Base-by-base conservation (phyloP, 64 coral and sea anemone genomes). In the Stichodactyla helianthus region DNA sequence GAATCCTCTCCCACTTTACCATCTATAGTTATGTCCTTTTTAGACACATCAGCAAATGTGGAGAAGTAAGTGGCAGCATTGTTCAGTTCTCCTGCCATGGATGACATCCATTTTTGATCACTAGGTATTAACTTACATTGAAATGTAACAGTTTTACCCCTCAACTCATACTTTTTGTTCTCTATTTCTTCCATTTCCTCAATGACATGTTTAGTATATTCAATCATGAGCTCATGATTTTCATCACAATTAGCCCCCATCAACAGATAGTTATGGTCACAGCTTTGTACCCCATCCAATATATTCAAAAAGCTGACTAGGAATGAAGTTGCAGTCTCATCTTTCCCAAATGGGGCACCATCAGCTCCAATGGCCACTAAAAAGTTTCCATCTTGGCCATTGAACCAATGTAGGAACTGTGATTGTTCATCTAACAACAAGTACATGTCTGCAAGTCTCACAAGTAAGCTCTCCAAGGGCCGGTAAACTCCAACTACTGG, bases 11-110 rank as follows among this genome's bases (percentile, higher is more conserved):
- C 53, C 22, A 58, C 58, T 54, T 58, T 84, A 18, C 82, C 82
- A 58, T 58, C 23, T 22, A 22, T 65, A 54, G 9, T 84, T 0
- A 84, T 58, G 25, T 59, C 25, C 1, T 31, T 84, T 31, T 84
- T 84, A 26, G 82, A 54, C 0, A 90, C 92, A 87, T 79, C 87
- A 18, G 84, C 84, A 90, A 90, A 94, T 70, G 92, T 60, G 5
- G 83, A 93, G 59, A 90, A 94, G 77, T 91, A 79, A 11, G 84
- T 90, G 17, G 92, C 77, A 83, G 77, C 85, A 82, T 93, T 93
- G 53, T 93, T 89, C 10, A 93, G 59, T 74, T 93, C 88, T 44
- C 92, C 88, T 53, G 77, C 84, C 51, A 77, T 55, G 52, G 19
- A 64, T 77, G 92, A 86, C 63, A 93, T 56, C 61, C 92, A 89